Base-by-base conservation (phyloP, 2,888 invertebrate genomes). In the Morpho deidamia region DNA sequence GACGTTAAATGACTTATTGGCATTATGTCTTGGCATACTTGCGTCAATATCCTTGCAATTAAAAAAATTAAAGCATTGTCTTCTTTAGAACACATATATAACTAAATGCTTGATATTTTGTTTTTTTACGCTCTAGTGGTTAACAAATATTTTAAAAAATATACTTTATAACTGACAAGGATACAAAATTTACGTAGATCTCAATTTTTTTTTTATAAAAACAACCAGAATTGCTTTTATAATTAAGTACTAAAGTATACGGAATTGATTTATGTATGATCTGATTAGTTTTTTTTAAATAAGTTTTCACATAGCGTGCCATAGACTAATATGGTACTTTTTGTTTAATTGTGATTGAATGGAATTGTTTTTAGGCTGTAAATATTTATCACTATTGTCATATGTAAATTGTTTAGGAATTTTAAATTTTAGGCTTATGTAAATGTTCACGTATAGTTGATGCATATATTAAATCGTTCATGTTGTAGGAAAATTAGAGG, bases 401-500 rank as follows among this genome's bases (percentile, higher is more conserved):
- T 70, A 73, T 84, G 83, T 81, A 84, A 79, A 81, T 77, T 80
- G 72, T 80, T 81, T 75, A 76, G 72, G 72, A 66, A 72, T 68
- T 47, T 60, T 64, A 69, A 71, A 74, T 66, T 65, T 71, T 83
- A 83, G 83, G 71, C 67, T 66, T 74, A 71, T 83, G 72, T 83
- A 81, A 77, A 74, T 79, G 74, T 84, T 81, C 78, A 81, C 66
- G 71, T 74, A 59, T 53, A 74, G 72, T 65, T 78, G 80, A 76
- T 74, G 77, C 50, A 50, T 81, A 81, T 81, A 82, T 82, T 76
- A 76, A 78, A 83, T 81, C 80, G 83, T 87, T 87, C 86, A 87
- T 82, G 84, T 86, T 83, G 86, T 88, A 88, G 87, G 74, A 69
- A 79, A 78, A 67, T 78, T 83, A 83, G 80, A 61, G 42, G 52